These are phyloP conservation scores for Glandiceps talaboti DNA, from an alignment of 53 echinoderm and acorn worm genomes.

Conservation along the genomic window DNA sequence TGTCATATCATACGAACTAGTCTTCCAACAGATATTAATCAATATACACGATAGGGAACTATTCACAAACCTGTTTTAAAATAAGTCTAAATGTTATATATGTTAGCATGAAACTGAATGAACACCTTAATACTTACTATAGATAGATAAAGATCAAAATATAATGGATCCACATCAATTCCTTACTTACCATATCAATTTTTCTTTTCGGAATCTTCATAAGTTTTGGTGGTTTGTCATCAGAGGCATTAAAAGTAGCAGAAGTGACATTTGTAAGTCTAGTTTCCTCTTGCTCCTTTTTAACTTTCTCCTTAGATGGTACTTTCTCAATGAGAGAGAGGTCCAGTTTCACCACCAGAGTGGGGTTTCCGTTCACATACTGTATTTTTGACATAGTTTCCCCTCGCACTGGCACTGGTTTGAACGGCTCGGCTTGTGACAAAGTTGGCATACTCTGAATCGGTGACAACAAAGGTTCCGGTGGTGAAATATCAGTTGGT, in stretches of 20 bases:
- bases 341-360: conserved; percentile 30
- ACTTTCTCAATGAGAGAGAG: conserved; percentile 22
- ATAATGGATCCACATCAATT: no score
- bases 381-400: conserved; percentile 10
- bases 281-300: background rate
- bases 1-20: no score
- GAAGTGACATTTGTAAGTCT: background rate
- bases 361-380: conserved; percentile 26
- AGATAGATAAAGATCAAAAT: no score
- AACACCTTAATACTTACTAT: no score
- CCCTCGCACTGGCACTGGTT: conserved; percentile 2
- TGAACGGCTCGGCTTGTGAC: background rate
- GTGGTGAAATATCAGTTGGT: background rate
- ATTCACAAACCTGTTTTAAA: no score
- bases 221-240: conserved; percentile 15
- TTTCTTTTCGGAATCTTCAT: background rate
- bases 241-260: background rate
- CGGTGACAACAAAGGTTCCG: conserved; percentile 26
- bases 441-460: conserved; percentile 8
- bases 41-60: no score
- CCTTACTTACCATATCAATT: background rate
- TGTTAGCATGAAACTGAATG: no score
- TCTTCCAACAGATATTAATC: no score
- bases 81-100: no score
- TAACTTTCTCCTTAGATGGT: conserved; percentile 1